A percentile compares a stretch with the other conserved stretches of the same genome.
Conservation (phyloP, 2,888 invertebrate species). For the Orthosia incerta region DNA sequence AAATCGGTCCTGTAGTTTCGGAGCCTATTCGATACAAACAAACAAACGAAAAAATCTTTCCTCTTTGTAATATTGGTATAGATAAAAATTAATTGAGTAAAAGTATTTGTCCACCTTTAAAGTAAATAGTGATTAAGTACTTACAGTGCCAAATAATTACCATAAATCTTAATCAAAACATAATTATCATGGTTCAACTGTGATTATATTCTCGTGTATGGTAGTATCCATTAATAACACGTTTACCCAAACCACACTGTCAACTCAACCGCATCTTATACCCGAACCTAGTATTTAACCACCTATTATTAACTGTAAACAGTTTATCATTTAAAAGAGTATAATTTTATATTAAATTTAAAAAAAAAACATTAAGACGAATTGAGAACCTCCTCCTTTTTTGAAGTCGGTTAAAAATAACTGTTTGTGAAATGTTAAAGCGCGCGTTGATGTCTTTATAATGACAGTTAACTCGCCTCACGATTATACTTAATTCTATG, state of each 20-base stretch:
- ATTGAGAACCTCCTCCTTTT: neutral
- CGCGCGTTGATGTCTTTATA: conserved; percentile 77
- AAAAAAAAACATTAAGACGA: neutral
- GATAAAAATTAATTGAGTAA: too few relatives aligned
- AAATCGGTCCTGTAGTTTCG: too few relatives aligned
- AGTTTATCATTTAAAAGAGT: conserved; percentile 30
- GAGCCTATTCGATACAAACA: too few relatives aligned
- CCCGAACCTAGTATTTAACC: conserved; percentile 41
- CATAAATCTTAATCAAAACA: neutral
- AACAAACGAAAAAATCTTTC: too few relatives aligned
- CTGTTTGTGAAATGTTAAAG: conserved; percentile 42
- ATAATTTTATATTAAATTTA: conserved; percentile 2
- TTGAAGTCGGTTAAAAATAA: conserved; percentile 2
- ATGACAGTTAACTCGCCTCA: conserved; percentile 55
- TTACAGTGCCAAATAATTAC: neutral
- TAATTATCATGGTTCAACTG: conserved; percentile 2
- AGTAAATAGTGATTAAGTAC: too few relatives aligned
- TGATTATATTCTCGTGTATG: neutral
- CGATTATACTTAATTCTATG: conserved; percentile 48
- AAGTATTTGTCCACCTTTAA: too few relatives aligned
- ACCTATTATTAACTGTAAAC: conserved; percentile 47
- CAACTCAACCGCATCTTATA: conserved; percentile 18
- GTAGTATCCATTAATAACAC: conserved; percentile 31
- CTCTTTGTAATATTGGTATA: too few relatives aligned
- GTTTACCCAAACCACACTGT: conserved; percentile 33